Evolutionary conservation across 2,797 vertebrate species (phyloP).

Genomic region (Steatocranus sp.): DNA sequence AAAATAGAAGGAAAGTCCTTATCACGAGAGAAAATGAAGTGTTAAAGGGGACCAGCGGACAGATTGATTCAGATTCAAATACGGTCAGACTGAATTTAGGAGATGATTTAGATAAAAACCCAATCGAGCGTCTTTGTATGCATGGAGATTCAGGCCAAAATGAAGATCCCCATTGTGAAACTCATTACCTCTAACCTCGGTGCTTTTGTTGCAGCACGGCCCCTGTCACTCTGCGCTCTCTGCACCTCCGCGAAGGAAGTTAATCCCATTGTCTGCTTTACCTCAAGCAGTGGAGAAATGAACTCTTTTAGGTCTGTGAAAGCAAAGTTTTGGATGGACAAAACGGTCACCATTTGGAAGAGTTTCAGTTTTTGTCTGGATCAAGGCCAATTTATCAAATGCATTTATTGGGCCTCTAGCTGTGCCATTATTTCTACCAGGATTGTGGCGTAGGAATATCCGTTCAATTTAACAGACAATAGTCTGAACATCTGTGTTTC

Average conservation of each 20-base stretch:
- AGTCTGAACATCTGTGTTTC: background rate
- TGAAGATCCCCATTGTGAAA: slow-evolving; percentile 11
- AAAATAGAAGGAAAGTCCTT: slow-evolving; percentile 7
- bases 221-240: background rate
- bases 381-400: background rate
- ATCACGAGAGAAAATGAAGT: slow-evolving; percentile 3
- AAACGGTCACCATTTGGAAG: background rate
- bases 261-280: background rate
- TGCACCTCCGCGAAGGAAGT: background rate
- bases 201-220: background rate
- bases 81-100: background rate
- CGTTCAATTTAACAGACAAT: background rate
- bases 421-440: background rate
- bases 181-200: slow-evolving; percentile 9
- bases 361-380: background rate
- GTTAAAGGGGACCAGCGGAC: background rate
- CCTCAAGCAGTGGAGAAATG: background rate
- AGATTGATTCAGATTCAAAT: slow-evolving; percentile 1
- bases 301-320: background rate
- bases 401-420: background rate
- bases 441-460: background rate
- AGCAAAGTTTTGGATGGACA: background rate
- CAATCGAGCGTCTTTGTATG: background rate
- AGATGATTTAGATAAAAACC: slow-evolving; percentile 8
- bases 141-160: background rate